Evolutionary conservation across 1,140 invertebrate species (phyloP).

Genomic region (Antheraea pernyi): DNA sequence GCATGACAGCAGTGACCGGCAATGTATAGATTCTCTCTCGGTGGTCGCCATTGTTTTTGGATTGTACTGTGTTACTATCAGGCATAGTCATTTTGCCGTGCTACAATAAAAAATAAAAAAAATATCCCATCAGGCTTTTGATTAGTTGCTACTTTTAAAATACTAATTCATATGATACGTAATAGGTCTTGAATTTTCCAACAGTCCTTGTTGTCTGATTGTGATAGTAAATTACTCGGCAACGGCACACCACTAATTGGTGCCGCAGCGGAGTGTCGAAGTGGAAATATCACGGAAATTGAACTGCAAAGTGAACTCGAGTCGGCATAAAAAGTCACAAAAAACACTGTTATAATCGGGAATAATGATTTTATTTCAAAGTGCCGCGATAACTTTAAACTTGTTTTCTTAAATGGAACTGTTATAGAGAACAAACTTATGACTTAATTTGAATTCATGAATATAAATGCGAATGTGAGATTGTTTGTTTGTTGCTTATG

Average conservation of each 20-base stretch:
- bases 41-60: no score
- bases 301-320: neutral
- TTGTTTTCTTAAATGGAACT: neutral
- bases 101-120: no score
- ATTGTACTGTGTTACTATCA: no score
- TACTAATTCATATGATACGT: constrained; percentile 19
- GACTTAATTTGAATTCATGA: neutral
- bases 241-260: constrained; percentile 63
- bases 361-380: neutral
- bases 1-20: no score
- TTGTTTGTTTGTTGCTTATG: neutral
- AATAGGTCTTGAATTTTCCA: constrained; percentile 24
- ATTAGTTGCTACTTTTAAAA: neutral
- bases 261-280: constrained; percentile 47
- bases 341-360: neutral
- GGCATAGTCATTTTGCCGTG: no score
- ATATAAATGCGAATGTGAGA: neutral
- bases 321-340: neutral
- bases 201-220: constrained; percentile 40
- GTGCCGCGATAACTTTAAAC: neutral
- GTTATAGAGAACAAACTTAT: neutral
- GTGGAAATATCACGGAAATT: constrained; percentile 27
- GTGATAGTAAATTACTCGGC: constrained; percentile 65
- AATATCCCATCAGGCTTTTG: neutral
- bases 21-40: no score